Evolutionary conservation across 2,113 vertebrate genomes (phyloP), one percentile per base, ranked within the genome.

Genomic region (Abramis brama): DNA sequence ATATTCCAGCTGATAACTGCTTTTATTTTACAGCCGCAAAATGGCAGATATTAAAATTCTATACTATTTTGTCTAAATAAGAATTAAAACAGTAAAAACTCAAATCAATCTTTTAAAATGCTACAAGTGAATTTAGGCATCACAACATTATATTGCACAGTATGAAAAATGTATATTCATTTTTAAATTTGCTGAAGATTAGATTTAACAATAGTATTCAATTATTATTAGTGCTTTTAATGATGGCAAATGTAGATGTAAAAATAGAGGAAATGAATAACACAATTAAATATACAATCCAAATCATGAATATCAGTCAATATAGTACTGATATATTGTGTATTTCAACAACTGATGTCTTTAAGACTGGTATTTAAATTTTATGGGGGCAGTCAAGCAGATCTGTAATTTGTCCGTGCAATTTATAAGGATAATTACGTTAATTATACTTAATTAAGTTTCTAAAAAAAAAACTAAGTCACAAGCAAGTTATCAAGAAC

Each of bases 401-500:
- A 79, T 45, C 21, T 62, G 33, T 43, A 62, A 79, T 79, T 25
- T 79, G 57, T 19, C 30, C 25, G 0, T n/a, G 17, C 39, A 25
- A 60, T 79, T 36, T 78, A 25, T 78, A 79, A 5, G 11, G 4
- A 43, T n/a, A 15, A 57, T 57, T 45, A 79, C 2, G 6, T 59
- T 45, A 45, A 73, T n/a, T 43, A 84, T 39, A 71, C 75, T 64
- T 17, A n/a, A 39, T 55, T 43, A 59, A 80, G 64, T 17, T 10
- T 45, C 2, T 47, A 36, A 64, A 15, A 55, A 55, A 11, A 21
- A 64, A 4, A 80, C 25, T 45, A 50, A 79, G 27, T 62, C 70
- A 70, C 17, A 6, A 73, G 52, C 57, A 73, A 27, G 64, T 74
- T 79, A 52, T 55, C 27, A 81, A 33, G 36, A 79, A 43, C 71